A percentile compares a stretch with the other conserved stretches of the same genome.
Conservation (phyloP, 2,888 invertebrate genomes). For the Tromatobia lineatoria region DNA sequence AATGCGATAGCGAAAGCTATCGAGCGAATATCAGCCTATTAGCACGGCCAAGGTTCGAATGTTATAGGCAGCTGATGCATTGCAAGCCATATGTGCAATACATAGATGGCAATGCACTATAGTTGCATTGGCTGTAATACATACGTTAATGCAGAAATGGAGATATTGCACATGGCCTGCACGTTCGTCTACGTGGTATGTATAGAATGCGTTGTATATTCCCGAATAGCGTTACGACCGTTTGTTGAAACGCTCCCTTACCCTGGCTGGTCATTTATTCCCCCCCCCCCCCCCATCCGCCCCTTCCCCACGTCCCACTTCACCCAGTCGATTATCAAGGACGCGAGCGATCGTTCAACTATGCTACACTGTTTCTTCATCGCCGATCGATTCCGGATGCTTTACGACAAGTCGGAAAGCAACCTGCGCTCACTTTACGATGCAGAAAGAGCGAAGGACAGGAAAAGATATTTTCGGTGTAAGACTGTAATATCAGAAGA, state of each 20-base stretch:
- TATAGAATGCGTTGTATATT: constrained; percentile 40
- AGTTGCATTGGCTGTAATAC: constrained; percentile 21
- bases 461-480: background rate
- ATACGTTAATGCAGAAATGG: constrained; percentile 15
- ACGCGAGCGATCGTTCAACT: constrained; percentile 75
- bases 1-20: constrained; percentile 73
- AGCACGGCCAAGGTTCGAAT: constrained; percentile 82
- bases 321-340: constrained; percentile 71
- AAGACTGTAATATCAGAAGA: background rate
- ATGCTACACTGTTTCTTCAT: constrained; percentile 29
- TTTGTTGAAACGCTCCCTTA: constrained; percentile 22
- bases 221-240: constrained; percentile 25
- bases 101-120: constrained; percentile 45
- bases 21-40: constrained; percentile 81
- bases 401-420: background rate
- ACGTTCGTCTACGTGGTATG: constrained; percentile 25
- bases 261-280: constrained; percentile 10
- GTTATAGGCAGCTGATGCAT: constrained; percentile 76
- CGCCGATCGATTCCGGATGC: constrained; percentile 54
- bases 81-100: constrained; percentile 57
- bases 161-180: constrained; percentile 24
- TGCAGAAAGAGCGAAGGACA: background rate
- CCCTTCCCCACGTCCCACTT: constrained; percentile 2
- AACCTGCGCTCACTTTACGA: background rate
- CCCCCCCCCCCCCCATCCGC: constrained; percentile 12